phyloP scores from a whole-genome alignment of 2,888 invertebrate species.

The Tribolium freemani region DNA sequence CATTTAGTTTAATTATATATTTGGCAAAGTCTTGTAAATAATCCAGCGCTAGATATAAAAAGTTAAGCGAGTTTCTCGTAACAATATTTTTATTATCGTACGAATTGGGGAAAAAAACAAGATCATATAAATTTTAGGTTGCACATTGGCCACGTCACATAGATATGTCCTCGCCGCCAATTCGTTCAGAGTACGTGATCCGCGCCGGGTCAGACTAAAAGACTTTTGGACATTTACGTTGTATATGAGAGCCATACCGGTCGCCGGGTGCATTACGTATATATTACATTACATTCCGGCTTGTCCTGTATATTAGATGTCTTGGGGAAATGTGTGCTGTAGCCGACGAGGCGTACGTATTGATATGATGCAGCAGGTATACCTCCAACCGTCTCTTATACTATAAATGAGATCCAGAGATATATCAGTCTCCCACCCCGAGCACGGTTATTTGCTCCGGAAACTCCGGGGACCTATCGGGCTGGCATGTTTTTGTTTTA shows the following conservation, averaged over 20 bases:
- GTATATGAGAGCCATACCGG: slow-evolving; percentile 62
- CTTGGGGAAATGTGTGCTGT: slow-evolving; percentile 46
- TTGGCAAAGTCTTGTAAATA: slow-evolving; percentile 28
- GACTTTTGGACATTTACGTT: slow-evolving; percentile 64
- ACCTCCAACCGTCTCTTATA: slow-evolving; percentile 50
- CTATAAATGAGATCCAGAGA: slow-evolving; percentile 58
- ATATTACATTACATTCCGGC: slow-evolving; percentile 57
- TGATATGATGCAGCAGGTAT: slow-evolving; percentile 58
- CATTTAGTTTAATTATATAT: slow-evolving; percentile 38
- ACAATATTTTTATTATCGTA: slow-evolving; percentile 53
- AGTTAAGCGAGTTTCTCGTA: slow-evolving; percentile 40
- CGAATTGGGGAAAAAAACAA: slow-evolving; percentile 55
- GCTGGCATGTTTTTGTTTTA: slow-evolving; percentile 60
- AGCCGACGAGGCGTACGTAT: slow-evolving; percentile 49
- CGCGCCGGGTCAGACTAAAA: slow-evolving; percentile 59
- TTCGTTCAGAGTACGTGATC: slow-evolving; percentile 63
- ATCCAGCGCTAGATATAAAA: slow-evolving; percentile 38
- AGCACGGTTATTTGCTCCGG: slow-evolving; percentile 56
- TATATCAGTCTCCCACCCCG: slow-evolving; percentile 49
- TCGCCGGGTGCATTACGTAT: slow-evolving; percentile 62
- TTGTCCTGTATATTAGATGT: slow-evolving; percentile 60
- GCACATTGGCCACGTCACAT: slow-evolving; percentile 63
- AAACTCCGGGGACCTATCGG: slow-evolving; percentile 61
- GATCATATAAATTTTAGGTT: slow-evolving; percentile 64
- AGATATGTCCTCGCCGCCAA: slow-evolving; percentile 62